Conservation (phyloP, 1,140 invertebrate species). For the Chrysopa pallens region DNA sequence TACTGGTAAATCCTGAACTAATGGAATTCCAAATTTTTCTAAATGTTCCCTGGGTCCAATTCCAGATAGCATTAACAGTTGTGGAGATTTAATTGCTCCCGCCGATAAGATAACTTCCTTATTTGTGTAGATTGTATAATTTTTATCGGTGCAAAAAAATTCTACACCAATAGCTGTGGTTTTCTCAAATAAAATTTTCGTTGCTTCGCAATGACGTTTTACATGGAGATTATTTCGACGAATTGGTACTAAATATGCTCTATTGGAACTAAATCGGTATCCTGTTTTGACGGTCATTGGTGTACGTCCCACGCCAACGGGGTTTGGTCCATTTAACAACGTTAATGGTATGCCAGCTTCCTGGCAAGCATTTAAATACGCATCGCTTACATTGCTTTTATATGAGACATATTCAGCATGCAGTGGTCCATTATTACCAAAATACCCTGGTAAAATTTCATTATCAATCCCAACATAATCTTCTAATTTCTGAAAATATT, state of each 20-base stretch:
- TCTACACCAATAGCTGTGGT: slow-evolving; percentile 35
- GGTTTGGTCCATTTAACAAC: slow-evolving; percentile 29
- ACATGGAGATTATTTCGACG: slow-evolving; percentile 46
- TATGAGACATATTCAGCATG: slow-evolving; percentile 9
- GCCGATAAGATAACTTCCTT: slow-evolving; percentile 52
- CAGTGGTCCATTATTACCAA: slow-evolving; percentile 14
- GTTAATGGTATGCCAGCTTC: slow-evolving; percentile 29
- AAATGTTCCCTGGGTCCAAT: slow-evolving; percentile 51
- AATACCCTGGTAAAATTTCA: slow-evolving; percentile 17
- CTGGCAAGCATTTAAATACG: slow-evolving; percentile 29
- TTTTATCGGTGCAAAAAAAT: slow-evolving; percentile 27
- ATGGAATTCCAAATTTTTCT: slow-evolving; percentile 33
- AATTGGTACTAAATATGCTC: slow-evolving; percentile 30
- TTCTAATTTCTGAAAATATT: slow-evolving; percentile 27
- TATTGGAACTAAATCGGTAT: slow-evolving; percentile 28
- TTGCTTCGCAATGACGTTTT: slow-evolving; percentile 38
- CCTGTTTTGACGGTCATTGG: slow-evolving; percentile 23
- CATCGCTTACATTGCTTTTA: slow-evolving; percentile 14
- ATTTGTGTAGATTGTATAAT: slow-evolving; percentile 24
- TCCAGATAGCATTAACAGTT: slow-evolving; percentile 55
- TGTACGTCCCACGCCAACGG: slow-evolving; percentile 22
- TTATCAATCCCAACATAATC: slow-evolving; percentile 14
- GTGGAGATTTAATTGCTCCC: slow-evolving; percentile 47
- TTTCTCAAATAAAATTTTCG: slow-evolving; percentile 35
- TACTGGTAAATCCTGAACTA: slow-evolving; percentile 36